Evolutionary conservation across 2,797 vertebrate genomes (phyloP).

Genomic region (Sebastes kiyomatsui): DNA sequence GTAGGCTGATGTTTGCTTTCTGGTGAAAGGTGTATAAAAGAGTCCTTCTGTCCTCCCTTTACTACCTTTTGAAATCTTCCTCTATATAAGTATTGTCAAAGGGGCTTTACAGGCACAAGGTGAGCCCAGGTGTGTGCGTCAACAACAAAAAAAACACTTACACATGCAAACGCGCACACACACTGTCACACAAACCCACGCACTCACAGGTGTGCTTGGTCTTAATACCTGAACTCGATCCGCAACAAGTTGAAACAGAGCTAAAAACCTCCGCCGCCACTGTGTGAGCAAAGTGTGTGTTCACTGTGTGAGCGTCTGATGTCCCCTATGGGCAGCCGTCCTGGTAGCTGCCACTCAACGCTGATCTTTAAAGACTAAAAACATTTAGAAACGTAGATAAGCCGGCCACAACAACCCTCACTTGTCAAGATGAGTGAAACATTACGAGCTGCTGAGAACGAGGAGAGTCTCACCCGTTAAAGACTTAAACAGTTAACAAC

Average conservation of each 20-base stretch:
- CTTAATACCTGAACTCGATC: slow-evolving; percentile 59
- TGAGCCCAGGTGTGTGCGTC: slow-evolving; percentile 59
- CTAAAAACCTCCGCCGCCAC: slow-evolving; percentile 46
- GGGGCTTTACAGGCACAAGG: slow-evolving; percentile 40
- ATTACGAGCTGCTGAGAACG: slow-evolving; percentile 20
- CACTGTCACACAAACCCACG: slow-evolving; percentile 25
- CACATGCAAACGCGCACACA: background rate
- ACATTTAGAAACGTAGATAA: slow-evolving; percentile 52
- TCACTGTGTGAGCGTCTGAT: slow-evolving; percentile 25
- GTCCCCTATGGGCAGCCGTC: slow-evolving; percentile 67
- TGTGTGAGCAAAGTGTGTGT: slow-evolving; percentile 18
- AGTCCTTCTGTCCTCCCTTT: background rate
- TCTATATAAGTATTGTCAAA: slow-evolving; percentile 36
- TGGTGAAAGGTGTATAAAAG: background rate
- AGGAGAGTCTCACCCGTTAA: background rate
- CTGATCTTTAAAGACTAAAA: slow-evolving; percentile 46
- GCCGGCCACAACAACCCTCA: slow-evolving; percentile 47
- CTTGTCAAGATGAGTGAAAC: slow-evolving; percentile 60
- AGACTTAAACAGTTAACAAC: background rate
- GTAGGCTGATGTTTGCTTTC: background rate
- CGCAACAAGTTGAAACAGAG: slow-evolving; percentile 75
- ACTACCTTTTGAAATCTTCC: slow-evolving; percentile 41
- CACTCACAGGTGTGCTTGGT: slow-evolving; percentile 65
- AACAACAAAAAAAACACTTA: slow-evolving; percentile 20
- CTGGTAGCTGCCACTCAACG: slow-evolving; percentile 67